These are phyloP conservation scores for Staurois parvus DNA, from an alignment of 2,797 vertebrate genomes.

Conservation along the genomic window DNA sequence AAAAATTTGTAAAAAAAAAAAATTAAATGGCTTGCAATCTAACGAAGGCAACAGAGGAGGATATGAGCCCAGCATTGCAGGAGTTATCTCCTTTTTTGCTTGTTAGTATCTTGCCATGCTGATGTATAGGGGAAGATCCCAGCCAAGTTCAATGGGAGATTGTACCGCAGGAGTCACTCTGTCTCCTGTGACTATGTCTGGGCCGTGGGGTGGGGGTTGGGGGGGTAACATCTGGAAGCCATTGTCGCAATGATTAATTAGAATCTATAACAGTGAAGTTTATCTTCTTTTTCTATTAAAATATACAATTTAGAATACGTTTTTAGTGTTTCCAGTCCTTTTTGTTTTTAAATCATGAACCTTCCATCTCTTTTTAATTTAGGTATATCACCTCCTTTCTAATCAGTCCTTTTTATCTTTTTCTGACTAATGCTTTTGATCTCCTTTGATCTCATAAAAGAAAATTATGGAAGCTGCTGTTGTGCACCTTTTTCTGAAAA, in stretches of 20 bases:
- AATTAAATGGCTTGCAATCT: conserved; percentile 6
- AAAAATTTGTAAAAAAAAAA: no score
- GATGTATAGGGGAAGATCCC: conserved; percentile 38
- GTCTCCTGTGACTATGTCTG: conserved; percentile 58
- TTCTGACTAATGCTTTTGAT: neutral
- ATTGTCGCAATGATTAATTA: conserved; percentile 53
- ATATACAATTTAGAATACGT: neutral
- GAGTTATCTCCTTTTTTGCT: conserved; percentile 37
- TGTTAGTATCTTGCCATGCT: conserved; percentile 42
- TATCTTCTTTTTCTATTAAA: conserved; percentile 35
- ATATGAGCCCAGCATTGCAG: conserved; percentile 27
- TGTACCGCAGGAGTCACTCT: conserved; percentile 59
- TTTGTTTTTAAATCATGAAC: neutral
- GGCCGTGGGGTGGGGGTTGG: conserved; percentile 19
- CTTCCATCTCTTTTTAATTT: neutral
- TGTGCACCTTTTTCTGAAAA: no score
- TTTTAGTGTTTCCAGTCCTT: neutral
- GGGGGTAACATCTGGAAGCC: conserved; percentile 55
- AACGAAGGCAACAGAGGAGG: neutral
- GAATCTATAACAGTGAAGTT: conserved; percentile 41
- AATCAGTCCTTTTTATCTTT: no score
- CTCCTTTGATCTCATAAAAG: neutral
- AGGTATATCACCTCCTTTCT: neutral
- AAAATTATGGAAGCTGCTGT: neutral
- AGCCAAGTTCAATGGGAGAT: conserved; percentile 57